Conservation (phyloP, 2,113 vertebrate species). For the Rhinoptilus africanus region DNA sequence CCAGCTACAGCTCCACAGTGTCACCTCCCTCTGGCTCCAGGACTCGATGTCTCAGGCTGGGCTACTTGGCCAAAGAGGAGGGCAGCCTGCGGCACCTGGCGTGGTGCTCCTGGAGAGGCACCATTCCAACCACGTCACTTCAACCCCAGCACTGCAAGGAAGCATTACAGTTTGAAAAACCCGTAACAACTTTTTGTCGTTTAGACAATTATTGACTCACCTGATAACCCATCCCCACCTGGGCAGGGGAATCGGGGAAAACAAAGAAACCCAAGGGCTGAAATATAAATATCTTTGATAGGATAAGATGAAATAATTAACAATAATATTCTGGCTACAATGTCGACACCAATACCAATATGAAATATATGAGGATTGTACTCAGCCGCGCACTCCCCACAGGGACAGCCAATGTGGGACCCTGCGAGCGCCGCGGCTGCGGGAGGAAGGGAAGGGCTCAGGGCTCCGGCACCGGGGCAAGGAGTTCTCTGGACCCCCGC, state of each 20-base stretch:
- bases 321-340: not conserved
- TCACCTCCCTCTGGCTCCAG: accelerated
- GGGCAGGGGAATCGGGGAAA: not conserved
- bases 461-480: not conserved
- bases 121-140: not conserved
- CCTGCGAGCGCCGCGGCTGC: not conserved
- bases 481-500: too few species aligned
- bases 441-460: not conserved
- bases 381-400: too few species aligned
- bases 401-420: not conserved
- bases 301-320: not conserved
- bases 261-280: not conserved
- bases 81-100: not conserved
- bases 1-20: not conserved
- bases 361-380: not conserved
- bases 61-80: not conserved
- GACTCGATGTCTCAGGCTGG: not conserved
- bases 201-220: not conserved
- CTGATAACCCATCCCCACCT: not conserved
- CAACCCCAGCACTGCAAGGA: accelerated
- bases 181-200: not conserved
- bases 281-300: not conserved
- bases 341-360: not conserved
- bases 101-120: not conserved
- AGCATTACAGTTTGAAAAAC: not conserved